These are phyloP conservation scores for Rallus crepitans DNA, from an alignment of 2,797 vertebrate genomes.

Conservation along the genomic window DNA sequence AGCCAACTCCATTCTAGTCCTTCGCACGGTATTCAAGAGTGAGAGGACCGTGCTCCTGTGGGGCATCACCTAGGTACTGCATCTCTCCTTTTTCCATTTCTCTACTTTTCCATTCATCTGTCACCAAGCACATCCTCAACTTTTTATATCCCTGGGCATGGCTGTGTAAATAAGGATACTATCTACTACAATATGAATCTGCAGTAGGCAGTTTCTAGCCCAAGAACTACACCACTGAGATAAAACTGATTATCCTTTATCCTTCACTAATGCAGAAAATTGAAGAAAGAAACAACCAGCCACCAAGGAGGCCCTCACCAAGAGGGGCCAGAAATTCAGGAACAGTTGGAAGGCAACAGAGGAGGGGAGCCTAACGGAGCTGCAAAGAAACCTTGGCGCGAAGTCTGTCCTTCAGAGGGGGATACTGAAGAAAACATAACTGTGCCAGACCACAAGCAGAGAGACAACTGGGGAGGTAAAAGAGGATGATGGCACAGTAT, in stretches of 20 bases:
- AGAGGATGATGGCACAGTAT: background rate
- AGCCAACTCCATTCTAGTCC: background rate
- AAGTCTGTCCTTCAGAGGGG: background rate
- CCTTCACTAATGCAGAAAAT: constrained; percentile 19
- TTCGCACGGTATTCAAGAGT: background rate
- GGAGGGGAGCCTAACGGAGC: background rate
- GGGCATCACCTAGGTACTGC: background rate
- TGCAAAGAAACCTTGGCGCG: constrained; percentile 17
- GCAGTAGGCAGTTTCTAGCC: background rate
- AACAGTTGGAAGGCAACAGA: constrained; percentile 11
- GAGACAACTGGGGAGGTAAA: background rate
- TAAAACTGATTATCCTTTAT: background rate
- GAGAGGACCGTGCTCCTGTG: background rate
- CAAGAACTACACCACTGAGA: background rate
- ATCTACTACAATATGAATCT: background rate
- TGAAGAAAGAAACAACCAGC: background rate
- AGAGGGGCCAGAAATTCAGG: background rate
- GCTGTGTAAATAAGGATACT: background rate
- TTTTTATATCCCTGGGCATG: background rate
- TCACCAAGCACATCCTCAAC: background rate
- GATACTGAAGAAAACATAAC: background rate
- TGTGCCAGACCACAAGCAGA: constrained; percentile 22
- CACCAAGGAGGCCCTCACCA: background rate
- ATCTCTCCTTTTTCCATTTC: background rate
- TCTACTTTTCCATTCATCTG: background rate